Evolutionary conservation across 2,797 vertebrate species (phyloP).

Genomic region (Lagodon rhomboides): DNA sequence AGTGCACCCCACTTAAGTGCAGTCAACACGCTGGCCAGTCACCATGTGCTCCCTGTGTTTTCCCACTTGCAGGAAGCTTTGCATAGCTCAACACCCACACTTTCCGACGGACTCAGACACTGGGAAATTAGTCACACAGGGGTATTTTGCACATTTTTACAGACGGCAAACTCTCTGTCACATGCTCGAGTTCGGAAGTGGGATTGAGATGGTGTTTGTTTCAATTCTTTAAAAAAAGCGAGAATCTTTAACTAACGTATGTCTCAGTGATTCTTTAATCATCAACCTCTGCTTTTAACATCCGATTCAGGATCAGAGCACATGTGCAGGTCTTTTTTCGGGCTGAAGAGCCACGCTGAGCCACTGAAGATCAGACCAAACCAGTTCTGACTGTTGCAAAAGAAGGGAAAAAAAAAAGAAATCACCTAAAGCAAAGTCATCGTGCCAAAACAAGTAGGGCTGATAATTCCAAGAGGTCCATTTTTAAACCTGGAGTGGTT

Average conservation of each 20-base stretch:
- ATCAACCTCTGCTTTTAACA: constrained; percentile 21
- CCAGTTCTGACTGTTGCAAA: constrained; percentile 76
- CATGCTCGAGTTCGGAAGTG: constrained; percentile 34
- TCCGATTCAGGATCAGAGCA: constrained; percentile 19
- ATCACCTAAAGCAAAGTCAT: constrained; percentile 83
- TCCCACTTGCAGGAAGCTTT: constrained; percentile 75
- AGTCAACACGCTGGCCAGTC: constrained; percentile 61
- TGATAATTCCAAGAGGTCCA: constrained; percentile 86
- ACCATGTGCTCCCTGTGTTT: constrained; percentile 74
- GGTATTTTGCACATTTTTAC: constrained; percentile 52
- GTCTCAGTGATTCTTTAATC: constrained; percentile 28
- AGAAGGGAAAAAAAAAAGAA: constrained; percentile 40
- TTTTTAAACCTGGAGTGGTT: constrained; percentile 84
- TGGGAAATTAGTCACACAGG: constrained; percentile 65
- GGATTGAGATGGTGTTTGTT: constrained; percentile 39
- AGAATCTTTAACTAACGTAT: constrained; percentile 35
- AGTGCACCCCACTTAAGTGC: constrained; percentile 55
- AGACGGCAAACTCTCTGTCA: constrained; percentile 51
- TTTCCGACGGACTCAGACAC: constrained; percentile 65
- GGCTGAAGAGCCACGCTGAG: constrained; percentile 34
- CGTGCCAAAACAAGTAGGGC: constrained; percentile 88
- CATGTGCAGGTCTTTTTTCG: constrained; percentile 43
- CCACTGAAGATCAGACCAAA: constrained; percentile 77
- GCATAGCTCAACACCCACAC: constrained; percentile 77
- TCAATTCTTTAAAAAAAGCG: constrained; percentile 7